Percentiles rank a stretch among this genome's conserved stretches.
Evolutionary conservation across 2,888 invertebrate genomes (phyloP).

Genomic region (Teleogryllus oceanicus): DNA sequence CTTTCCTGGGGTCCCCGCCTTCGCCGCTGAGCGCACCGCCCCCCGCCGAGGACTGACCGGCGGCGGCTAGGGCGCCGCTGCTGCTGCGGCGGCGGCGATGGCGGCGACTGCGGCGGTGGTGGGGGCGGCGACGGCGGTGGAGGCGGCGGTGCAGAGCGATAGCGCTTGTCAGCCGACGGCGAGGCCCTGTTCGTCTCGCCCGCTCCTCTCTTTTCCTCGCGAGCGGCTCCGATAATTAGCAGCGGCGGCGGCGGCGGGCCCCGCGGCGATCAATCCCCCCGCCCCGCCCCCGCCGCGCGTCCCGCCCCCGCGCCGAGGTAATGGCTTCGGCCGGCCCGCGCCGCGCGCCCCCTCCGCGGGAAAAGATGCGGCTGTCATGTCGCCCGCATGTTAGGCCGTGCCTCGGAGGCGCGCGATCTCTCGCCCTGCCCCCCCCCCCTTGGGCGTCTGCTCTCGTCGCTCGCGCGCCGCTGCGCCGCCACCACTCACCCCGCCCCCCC

Average conservation of each 20-base stretch:
- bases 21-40: too few species aligned
- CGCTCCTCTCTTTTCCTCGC: conserved; percentile 2
- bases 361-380: conserved; percentile 18
- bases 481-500: background rate
- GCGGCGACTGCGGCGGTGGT: background rate
- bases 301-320: background rate
- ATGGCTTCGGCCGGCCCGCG: background rate
- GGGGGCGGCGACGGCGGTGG: background rate
- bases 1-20: too few species aligned
- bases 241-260: background rate
- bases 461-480: background rate
- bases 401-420: background rate
- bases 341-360: conserved; percentile 9
- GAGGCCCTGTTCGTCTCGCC: conserved; percentile 4
- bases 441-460: background rate
- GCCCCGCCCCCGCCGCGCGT: background rate
- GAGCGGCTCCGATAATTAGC: conserved; percentile 9
- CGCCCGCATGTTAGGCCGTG: conserved; percentile 10
- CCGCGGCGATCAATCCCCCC: background rate
- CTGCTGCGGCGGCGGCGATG: too few species aligned
- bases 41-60: too few species aligned
- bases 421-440: background rate
- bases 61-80: too few species aligned
- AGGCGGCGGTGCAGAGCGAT: background rate
- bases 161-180: background rate